A percentile compares a stretch with the other conserved stretches of the same genome.
phyloP scores from a whole-genome alignment of 2,888 invertebrate species.

The Odontocolon sp. region DNA sequence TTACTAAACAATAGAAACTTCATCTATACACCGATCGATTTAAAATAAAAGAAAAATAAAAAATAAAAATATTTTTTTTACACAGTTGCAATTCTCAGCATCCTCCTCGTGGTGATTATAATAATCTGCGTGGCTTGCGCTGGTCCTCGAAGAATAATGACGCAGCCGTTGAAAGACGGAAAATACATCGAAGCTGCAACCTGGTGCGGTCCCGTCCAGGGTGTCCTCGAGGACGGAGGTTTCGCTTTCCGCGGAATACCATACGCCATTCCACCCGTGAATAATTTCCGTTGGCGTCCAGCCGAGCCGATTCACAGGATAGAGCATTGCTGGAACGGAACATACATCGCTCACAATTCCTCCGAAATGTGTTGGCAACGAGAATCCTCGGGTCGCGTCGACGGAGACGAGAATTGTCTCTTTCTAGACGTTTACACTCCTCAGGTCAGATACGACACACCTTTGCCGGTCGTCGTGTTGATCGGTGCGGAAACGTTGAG shows the following conservation, averaged over 20 bases:
- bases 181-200: constrained; percentile 88
- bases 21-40: too few species aligned
- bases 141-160: constrained; percentile 82
- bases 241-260: constrained; percentile 92
- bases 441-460: constrained; percentile 89
- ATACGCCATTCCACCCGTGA: constrained; percentile 89
- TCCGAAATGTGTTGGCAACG: constrained; percentile 88
- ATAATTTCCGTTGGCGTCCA: constrained; percentile 86
- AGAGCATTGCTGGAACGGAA: constrained; percentile 91
- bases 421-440: constrained; percentile 92
- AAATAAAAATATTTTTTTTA: background rate
- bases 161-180: constrained; percentile 87
- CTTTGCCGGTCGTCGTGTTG: constrained; percentile 91
- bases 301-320: constrained; percentile 86
- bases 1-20: background rate
- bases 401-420: constrained; percentile 91
- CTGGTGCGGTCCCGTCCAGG: constrained; percentile 90
- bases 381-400: constrained; percentile 85
- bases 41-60: background rate
- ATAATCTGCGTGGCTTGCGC: constrained; percentile 86
- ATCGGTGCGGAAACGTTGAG: constrained; percentile 91
- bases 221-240: constrained; percentile 89
- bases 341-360: constrained; percentile 86
- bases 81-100: constrained; percentile 82
- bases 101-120: constrained; percentile 84